Evolutionary conservation across 2,888 invertebrate species (phyloP).

Genomic region (Taphrorychus bicolor): DNA sequence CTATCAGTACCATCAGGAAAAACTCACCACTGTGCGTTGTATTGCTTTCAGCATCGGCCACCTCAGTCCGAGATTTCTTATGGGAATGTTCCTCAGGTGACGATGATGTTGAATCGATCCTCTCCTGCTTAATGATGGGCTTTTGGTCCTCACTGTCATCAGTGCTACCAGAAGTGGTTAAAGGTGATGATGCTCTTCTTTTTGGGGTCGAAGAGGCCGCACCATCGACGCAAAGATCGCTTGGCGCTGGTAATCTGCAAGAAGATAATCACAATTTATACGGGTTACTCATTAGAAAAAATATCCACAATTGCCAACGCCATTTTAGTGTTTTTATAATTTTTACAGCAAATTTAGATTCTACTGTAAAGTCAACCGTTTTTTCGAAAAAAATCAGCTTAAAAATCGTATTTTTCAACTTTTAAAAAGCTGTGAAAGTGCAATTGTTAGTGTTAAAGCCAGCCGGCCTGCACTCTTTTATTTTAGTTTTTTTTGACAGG

Average conservation of each 20-base stretch:
- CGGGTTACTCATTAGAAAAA: too few species aligned
- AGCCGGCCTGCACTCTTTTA: too few species aligned
- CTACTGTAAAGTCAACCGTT: too few species aligned
- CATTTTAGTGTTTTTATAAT: not conserved
- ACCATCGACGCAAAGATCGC: slow-evolving; percentile 75
- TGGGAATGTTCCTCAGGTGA: slow-evolving; percentile 70
- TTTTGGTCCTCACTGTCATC: slow-evolving; percentile 61
- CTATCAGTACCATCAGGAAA: not conserved
- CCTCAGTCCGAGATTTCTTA: slow-evolving; percentile 76
- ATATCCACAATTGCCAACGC: too few species aligned
- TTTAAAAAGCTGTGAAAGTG: too few species aligned
- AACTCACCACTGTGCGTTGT: slow-evolving; percentile 89
- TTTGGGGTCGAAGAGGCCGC: slow-evolving; percentile 85
- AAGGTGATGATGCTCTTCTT: slow-evolving; percentile 63
- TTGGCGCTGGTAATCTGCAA: slow-evolving; percentile 63
- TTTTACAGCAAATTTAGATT: too few species aligned
- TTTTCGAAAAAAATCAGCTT: too few species aligned
- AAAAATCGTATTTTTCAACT: too few species aligned
- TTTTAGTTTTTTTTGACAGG: too few species aligned
- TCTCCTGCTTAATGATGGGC: slow-evolving; percentile 70
- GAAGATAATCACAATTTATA: too few species aligned
- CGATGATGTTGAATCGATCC: slow-evolving; percentile 70
- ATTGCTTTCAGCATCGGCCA: slow-evolving; percentile 88
- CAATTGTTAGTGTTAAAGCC: too few species aligned
- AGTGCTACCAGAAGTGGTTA: slow-evolving; percentile 57